Evolutionary conservation across 2,113 vertebrate genomes (phyloP), one percentile per base, ranked within the genome.

Genomic region (Mastomys coucha): DNA sequence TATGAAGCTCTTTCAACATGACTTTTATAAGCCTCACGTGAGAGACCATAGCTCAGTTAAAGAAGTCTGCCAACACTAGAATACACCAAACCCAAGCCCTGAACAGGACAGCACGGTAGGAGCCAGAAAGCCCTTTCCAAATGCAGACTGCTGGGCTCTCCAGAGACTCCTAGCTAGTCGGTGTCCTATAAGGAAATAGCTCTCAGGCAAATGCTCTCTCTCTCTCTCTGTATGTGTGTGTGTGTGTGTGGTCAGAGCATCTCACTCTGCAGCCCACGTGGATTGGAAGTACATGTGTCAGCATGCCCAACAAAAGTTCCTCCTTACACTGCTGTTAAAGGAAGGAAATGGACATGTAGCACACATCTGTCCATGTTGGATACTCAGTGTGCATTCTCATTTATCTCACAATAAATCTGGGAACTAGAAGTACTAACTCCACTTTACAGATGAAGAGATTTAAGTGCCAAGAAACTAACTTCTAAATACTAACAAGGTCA

Each of bases 31-130:
- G 42, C 33, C 5, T 14, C 49, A 42, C 80, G 42, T 60, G 0
- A 16, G 19, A n/a, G n/a, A 58, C 24, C 7, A 67, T 13, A 63
- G 67, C 60, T 78, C 33, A 36, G 8, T 53, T 17, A 60, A 75
- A 22, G 53, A 45, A 73, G 42, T 70, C 72, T 93, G 33, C 60
- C 86, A 22, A 89, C 65, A 33, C 13, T 2, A 28, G 39, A 87
- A 10, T 9, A 60, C 26, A 67, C 26, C 53, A 77, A 82, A 80
- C 7, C 28, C 45, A 72, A 86, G 60, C 14, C 88, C 5, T 16
- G 2, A 2, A 0, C 2, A 22, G 33, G 19, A 65, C 1, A 75
- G 4, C 1, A 9, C 0, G 1, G 16, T 3, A 22, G 2, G 3
- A 72, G 91, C 12, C 67, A 77, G 60, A 70, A 69, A n/a, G 13